Evolutionary conservation across 2,797 vertebrate genomes (phyloP).

Genomic region (Thamnophis elegans): DNA sequence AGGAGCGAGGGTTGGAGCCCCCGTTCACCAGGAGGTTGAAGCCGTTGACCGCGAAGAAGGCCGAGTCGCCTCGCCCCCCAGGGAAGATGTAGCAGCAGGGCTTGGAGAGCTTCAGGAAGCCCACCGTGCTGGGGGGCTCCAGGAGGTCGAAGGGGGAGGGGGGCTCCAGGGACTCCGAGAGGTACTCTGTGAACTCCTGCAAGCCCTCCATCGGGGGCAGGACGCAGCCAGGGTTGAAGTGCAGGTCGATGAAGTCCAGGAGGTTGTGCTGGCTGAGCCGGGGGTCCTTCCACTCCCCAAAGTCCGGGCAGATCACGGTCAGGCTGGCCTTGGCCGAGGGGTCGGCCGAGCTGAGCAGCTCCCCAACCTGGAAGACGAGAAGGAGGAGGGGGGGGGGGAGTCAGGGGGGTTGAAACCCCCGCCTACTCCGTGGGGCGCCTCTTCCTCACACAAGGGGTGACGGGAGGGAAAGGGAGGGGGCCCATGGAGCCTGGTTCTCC

Average conservation of each 20-base stretch:
- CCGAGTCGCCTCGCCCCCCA: conserved; percentile 85
- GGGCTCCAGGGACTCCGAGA: conserved; percentile 86
- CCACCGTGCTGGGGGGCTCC: conserved; percentile 84
- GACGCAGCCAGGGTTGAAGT: conserved; percentile 74
- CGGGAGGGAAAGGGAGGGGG: not conserved
- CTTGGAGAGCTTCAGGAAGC: conserved; percentile 88
- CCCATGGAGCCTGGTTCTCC: not conserved
- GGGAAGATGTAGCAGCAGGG: conserved; percentile 98
- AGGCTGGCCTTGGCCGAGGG: conserved; percentile 71
- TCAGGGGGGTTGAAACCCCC: not conserved
- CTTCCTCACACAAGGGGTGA: not conserved
- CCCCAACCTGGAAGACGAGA: conserved; percentile 73
- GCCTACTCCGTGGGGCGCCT: not conserved
- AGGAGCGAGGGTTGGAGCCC: conserved; percentile 85
- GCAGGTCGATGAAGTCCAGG: conserved; percentile 74
- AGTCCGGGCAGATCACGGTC: conserved; percentile 85
- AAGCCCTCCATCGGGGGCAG: conserved; percentile 87
- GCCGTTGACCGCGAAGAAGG: conserved; percentile 91
- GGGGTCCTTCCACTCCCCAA: conserved; percentile 80
- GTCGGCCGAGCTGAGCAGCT: conserved; percentile 72
- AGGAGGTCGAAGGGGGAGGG: conserved; percentile 87
- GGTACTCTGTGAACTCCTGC: conserved; percentile 88
- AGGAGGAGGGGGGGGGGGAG: not conserved
- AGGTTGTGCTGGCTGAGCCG: conserved; percentile 72
- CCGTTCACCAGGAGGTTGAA: conserved; percentile 92